Base-by-base conservation (phyloP, 2,888 invertebrate genomes). In the Ochropleura plecta region DNA sequence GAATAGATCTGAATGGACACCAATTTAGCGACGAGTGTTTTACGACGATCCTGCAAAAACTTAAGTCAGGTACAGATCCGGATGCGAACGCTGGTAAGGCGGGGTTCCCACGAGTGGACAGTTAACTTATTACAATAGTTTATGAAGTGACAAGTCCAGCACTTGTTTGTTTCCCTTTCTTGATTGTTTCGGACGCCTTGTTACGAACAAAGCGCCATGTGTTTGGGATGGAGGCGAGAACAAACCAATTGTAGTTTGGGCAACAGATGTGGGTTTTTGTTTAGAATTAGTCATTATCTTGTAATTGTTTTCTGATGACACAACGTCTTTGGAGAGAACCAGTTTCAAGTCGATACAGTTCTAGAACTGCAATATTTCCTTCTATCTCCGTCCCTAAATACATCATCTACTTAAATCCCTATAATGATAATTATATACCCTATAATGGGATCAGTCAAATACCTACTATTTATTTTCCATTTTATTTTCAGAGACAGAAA, bases 11-110 rank as follows among this genome's bases (percentile, higher is more conserved):
- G 72, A 73, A 95, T 93, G 89, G 92, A 88, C 87, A 86, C 83
- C 93, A 91, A 94, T 95, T 95, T 92, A 91, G 81, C 78, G 86
- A 92, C 89, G 90, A 96, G 96, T 96, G 95, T 95, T 95, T 95
- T 96, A 96, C 91, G 91, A 91, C 88, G 78, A 83, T 78, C 63
- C 72, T 85, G 89, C 92, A 94, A 95, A 96, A 95, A 93, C 86
- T 81, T 75, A 72, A 83, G 91, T 91, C 93, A 94, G 94, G 94
- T 94, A 93, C 90, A 84, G 90, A 89, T 94, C 93, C 94, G 95
- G 95, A 94, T 96, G 96, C 95, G 96, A 96, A 95, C 93, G 92
- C 79, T 79, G 78, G 85, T 79, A 82, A 86, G 83, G 83, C 84
- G 82, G 75, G 44, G 90, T 96, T 96, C 96, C 95, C 96, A 96